Percentiles rank a stretch among this genome's conserved stretches.
These are phyloP conservation scores for Drosophila tropicalis DNA, from an alignment of 1,140 invertebrate species.

Conservation along the genomic window DNA sequence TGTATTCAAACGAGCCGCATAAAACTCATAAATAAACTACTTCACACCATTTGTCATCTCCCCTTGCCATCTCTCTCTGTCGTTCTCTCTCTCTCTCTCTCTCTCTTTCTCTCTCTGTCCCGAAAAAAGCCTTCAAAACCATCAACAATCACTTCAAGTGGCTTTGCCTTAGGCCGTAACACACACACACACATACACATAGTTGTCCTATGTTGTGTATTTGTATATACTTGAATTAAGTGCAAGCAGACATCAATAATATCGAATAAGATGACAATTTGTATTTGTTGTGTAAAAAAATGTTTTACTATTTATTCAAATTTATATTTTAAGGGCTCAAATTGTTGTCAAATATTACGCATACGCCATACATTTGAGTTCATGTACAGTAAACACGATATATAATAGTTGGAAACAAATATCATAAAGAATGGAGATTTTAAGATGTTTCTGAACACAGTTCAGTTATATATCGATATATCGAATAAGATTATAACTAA, in stretches of 20 bases:
- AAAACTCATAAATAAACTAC: constrained; percentile 48
- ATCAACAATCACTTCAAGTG: constrained; percentile 18
- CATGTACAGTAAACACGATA: too few relatives aligned
- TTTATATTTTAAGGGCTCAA: background rate
- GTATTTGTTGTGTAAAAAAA: background rate
- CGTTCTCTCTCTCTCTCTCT: too few relatives aligned
- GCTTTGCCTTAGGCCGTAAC: constrained; percentile 4
- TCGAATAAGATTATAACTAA: too few relatives aligned
- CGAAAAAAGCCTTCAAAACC: constrained; percentile 11
- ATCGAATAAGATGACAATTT: constrained; percentile 10
- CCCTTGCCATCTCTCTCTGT: background rate
- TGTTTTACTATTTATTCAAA: constrained; percentile 7
- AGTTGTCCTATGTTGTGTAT: background rate
- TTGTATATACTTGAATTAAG: background rate
- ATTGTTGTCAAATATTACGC: background rate
- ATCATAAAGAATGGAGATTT: too few relatives aligned
- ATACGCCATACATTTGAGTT: background rate
- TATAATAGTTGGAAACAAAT: too few relatives aligned
- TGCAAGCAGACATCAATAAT: constrained; percentile 13
- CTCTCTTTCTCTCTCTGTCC: background rate
- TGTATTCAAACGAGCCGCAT: constrained; percentile 46
- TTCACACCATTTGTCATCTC: constrained; percentile 38
- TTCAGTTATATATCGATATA: too few relatives aligned
- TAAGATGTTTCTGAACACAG: too few relatives aligned
- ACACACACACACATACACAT: background rate